phyloP scores from a whole-genome alignment of 1,140 invertebrate species.

The Eubasilissa regina region DNA sequence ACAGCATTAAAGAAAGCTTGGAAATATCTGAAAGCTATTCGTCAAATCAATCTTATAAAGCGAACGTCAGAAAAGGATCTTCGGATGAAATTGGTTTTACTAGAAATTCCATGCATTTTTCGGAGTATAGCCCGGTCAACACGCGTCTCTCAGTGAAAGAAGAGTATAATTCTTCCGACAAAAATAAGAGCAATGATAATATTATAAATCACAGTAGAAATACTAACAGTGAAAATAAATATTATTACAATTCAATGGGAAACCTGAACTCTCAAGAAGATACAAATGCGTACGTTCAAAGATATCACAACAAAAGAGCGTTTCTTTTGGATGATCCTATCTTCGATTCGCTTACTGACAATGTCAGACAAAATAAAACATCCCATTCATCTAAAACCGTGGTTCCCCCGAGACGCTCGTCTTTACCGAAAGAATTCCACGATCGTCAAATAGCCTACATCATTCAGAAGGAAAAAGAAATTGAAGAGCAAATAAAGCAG shows the following conservation, averaged over 20 bases:
- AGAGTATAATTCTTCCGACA: constrained; percentile 13
- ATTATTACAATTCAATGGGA: constrained; percentile 26
- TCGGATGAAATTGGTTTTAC: constrained; percentile 12
- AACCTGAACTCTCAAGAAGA: constrained; percentile 38
- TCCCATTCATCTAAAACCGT: constrained; percentile 51
- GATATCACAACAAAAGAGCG: constrained; percentile 50
- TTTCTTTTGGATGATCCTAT: constrained; percentile 59
- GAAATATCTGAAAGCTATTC: constrained; percentile 45
- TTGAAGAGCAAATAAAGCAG: constrained; percentile 75
- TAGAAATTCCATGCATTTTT: constrained; percentile 28
- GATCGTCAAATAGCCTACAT: constrained; percentile 81
- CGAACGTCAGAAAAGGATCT: constrained; percentile 44
- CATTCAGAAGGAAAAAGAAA: constrained; percentile 77
- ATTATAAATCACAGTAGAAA: constrained; percentile 5
- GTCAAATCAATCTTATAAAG: constrained; percentile 39
- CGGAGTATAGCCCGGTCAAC: constrained; percentile 5
- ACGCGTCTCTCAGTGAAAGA: background rate
- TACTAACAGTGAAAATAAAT: background rate
- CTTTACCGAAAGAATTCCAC: constrained; percentile 78
- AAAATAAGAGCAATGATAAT: constrained; percentile 33
- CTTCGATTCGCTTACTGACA: constrained; percentile 34
- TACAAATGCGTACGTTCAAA: constrained; percentile 44
- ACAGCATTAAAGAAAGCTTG: constrained; percentile 39
- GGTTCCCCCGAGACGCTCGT: constrained; percentile 68
- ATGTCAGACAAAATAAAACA: constrained; percentile 56